A percentile compares a stretch with the other conserved stretches of the same genome.
Evolutionary conservation across 1,140 invertebrate species (phyloP).

Genomic region (Drosophila arizonae): DNA sequence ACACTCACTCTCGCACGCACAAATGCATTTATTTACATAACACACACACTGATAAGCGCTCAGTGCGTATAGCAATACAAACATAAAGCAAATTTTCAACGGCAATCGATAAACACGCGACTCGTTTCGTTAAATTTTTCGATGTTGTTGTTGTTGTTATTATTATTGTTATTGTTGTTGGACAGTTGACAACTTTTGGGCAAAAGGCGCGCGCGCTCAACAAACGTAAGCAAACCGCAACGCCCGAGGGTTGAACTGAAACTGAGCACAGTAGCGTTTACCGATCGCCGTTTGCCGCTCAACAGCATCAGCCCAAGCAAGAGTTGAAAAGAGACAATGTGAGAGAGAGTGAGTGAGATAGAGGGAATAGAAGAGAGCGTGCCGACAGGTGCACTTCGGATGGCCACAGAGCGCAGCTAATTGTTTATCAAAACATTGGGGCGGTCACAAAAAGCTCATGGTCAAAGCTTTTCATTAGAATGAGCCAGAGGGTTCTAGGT

Average conservation of each 20-base stretch:
- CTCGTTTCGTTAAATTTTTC: constrained; percentile 70
- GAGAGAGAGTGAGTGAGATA: neutral
- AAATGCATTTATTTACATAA: constrained; percentile 29
- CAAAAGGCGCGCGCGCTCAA: constrained; percentile 35
- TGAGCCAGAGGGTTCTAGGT: neutral
- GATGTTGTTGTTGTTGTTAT: constrained; percentile 38
- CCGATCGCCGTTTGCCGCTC: constrained; percentile 24
- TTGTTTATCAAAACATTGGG: constrained; percentile 27
- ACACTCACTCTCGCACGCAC: constrained; percentile 20
- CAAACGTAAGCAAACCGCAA: constrained; percentile 48
- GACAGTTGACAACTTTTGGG: constrained; percentile 75
- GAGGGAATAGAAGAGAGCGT: constrained; percentile 7
- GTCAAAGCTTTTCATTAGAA: constrained; percentile 34
- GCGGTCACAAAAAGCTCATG: constrained; percentile 33
- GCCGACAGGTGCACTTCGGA: constrained; percentile 25
- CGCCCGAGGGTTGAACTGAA: constrained; percentile 73
- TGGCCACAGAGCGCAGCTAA: constrained; percentile 15
- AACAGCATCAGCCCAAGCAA: constrained; percentile 16
- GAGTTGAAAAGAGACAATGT: constrained; percentile 5
- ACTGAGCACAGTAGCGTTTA: constrained; percentile 47
- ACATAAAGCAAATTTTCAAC: constrained; percentile 58
- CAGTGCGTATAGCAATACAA: constrained; percentile 39
- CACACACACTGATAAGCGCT: constrained; percentile 13
- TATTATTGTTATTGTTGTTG: constrained; percentile 35
- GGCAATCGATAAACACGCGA: constrained; percentile 58